Conservation (phyloP, 2,113 vertebrate genomes). For the Sapayoa aenigma region DNA sequence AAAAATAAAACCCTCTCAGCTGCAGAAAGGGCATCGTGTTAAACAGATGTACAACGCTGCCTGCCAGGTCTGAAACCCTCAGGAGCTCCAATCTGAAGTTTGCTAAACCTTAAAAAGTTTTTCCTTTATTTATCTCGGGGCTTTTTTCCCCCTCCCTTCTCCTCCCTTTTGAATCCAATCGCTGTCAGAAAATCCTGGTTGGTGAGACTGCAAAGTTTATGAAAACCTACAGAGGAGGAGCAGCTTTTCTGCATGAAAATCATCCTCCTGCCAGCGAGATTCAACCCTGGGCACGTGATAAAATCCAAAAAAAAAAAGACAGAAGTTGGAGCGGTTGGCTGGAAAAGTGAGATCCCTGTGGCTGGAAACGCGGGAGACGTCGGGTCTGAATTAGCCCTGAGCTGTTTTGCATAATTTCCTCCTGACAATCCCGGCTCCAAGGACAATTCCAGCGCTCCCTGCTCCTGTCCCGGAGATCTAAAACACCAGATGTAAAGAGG, state of each 20-base stretch:
- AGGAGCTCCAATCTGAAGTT: conserved; percentile 9
- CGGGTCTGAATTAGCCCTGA: neutral
- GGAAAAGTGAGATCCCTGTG: neutral
- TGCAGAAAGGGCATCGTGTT: conserved; percentile 1
- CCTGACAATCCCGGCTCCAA: neutral
- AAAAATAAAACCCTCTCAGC: neutral
- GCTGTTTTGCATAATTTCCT: neutral
- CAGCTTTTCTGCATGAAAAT: neutral
- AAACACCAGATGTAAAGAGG: neutral
- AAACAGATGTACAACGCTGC: neutral
- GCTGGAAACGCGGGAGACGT: neutral
- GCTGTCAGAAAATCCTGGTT: neutral
- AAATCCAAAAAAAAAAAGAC: neutral
- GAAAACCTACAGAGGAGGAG: neutral
- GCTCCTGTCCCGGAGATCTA: neutral
- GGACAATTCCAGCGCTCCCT: neutral
- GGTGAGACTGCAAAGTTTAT: neutral
- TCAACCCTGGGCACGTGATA: neutral
- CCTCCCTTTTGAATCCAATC: neutral
- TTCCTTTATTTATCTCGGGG: neutral
- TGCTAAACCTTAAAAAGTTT: conserved; percentile 25
- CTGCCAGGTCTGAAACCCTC: neutral
- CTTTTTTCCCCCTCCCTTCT: neutral
- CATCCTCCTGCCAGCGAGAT: neutral
- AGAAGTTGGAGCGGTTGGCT: neutral